Base-by-base conservation (phyloP, 2,888 invertebrate species). In the Drosophila testacea region DNA sequence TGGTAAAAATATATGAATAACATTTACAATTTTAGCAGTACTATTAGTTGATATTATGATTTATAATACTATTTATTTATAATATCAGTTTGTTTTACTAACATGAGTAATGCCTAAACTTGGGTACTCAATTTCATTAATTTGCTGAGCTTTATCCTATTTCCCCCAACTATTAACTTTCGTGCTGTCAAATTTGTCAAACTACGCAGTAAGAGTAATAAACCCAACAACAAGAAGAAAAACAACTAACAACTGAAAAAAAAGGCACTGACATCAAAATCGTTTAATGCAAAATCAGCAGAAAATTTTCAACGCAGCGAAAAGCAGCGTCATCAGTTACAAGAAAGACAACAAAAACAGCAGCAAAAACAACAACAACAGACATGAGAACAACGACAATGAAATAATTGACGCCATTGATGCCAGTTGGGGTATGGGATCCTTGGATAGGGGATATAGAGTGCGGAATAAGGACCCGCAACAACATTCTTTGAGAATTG, bases 371-470 rank as follows among this genome's bases (percentile, higher is more conserved):
- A 65, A 54, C 67, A 70, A 54, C 34, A 55, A 62, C 27, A 41
- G 54, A 44, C 28, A 62, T 48, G 68, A 67, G 68, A 70, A 59
- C 50, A 73, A 73, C 61, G 87, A 80, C 83, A 86, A 86, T 86
- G 81, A 90, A 91, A 90, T 90, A 90, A 90, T 90, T 90, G 91
- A 89, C 90, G 91, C 85, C 89, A 90, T 90, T 88, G 83, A 89
- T 76, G 87, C 73, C 83, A 81, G 62, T 73, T 46, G 28, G 59
- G 48, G 65, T 48, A 54, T 46, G 81, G 42, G 48, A 32, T 72
- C 34, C 41, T 44, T 34, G 32, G 27, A 67, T 41, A 47, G 36
- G 46, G 39, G 34, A 30, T 27, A n/a, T 30, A 16, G n/a, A 47
- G 30, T 30, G n/a, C 6, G 22, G 10, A 27, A 36, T 41, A 28